Percentiles rank a stretch among this genome's conserved stretches.
phyloP scores from a whole-genome alignment of 2,797 vertebrate genomes.

The Clarias pachynema region DNA sequence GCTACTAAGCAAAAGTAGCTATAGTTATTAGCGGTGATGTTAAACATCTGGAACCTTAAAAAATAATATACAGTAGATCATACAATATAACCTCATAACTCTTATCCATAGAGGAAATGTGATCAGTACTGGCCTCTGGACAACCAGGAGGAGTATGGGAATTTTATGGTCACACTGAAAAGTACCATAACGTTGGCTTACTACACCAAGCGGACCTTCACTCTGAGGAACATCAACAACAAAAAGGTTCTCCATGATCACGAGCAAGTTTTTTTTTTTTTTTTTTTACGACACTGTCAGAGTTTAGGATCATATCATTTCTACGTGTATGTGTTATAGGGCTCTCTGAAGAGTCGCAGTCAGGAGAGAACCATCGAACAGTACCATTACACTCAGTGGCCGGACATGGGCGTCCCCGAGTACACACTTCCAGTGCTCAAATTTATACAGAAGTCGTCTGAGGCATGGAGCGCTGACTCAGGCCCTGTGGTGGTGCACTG shows the following conservation, averaged over 20 bases:
- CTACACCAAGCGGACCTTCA: conserved; percentile 90
- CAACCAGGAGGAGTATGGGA: conserved; percentile 90
- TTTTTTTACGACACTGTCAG: not conserved
- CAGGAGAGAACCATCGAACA: conserved; percentile 84
- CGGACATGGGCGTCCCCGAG: conserved; percentile 95
- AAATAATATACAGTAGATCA: no score
- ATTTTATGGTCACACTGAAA: conserved; percentile 86
- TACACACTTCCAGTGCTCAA: conserved; percentile 88
- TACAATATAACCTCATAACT: not conserved
- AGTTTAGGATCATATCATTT: not conserved
- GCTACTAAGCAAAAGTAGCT: not conserved
- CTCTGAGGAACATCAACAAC: conserved; percentile 81
- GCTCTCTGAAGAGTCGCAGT: conserved; percentile 84
- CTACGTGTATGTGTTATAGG: conserved; percentile 66
- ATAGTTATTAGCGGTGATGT: not conserved
- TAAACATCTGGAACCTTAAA: not conserved
- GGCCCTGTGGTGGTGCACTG: conserved; percentile 94
- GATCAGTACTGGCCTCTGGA: conserved; percentile 96
- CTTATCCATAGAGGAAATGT: conserved; percentile 87
- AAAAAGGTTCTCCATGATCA: conserved; percentile 82
- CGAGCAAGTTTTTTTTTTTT: not conserved
- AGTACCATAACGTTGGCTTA: conserved; percentile 82
- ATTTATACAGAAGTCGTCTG: conserved; percentile 88
- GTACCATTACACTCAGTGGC: conserved; percentile 97
- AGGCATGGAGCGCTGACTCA: conserved; percentile 70